phyloP scores from a whole-genome alignment of 1,140 invertebrate species.

The Drosophila kurseongensis region DNA sequence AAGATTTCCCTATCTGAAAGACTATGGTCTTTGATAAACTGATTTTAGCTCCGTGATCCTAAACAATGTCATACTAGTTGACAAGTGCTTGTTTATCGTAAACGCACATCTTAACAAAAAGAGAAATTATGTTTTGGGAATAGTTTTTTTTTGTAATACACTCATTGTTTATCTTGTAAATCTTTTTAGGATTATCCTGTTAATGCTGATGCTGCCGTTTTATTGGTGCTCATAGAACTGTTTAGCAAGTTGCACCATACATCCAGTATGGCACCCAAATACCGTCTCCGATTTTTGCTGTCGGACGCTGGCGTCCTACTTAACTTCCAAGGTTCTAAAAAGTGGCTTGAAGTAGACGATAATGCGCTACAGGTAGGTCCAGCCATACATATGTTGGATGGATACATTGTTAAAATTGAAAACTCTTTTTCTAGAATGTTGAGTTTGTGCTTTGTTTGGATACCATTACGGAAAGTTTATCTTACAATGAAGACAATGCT shows the following conservation, averaged over 20 bases:
- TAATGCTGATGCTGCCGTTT: slow-evolving; percentile 91
- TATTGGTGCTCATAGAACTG: slow-evolving; percentile 95
- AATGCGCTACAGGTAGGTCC: slow-evolving; percentile 88
- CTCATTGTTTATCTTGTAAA: slow-evolving; percentile 5
- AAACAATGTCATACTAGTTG: not conserved
- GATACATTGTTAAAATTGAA: not conserved
- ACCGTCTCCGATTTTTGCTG: slow-evolving; percentile 95
- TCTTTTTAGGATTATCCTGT: slow-evolving; percentile 69
- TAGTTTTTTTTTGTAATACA: not conserved
- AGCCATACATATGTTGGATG: not conserved
- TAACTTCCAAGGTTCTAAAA: slow-evolving; percentile 98
- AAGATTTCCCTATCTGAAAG: not conserved
- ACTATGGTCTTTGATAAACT: not conserved
- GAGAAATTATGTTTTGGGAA: too few species aligned
- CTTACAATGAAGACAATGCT: slow-evolving; percentile 84
- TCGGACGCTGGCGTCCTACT: slow-evolving; percentile 95
- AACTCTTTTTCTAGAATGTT: slow-evolving; percentile 88
- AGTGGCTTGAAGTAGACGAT: slow-evolving; percentile 92
- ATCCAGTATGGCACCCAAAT: slow-evolving; percentile 91
- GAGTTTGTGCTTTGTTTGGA: slow-evolving; percentile 97
- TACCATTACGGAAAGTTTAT: slow-evolving; percentile 88
- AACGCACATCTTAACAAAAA: not conserved
- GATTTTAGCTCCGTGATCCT: not conserved
- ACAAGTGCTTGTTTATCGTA: not conserved
- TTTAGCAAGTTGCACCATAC: slow-evolving; percentile 96